A percentile compares a stretch with the other conserved stretches of the same genome.
phyloP scores from a whole-genome alignment of 2,888 invertebrate species.

The Melinopterus prodromus region DNA sequence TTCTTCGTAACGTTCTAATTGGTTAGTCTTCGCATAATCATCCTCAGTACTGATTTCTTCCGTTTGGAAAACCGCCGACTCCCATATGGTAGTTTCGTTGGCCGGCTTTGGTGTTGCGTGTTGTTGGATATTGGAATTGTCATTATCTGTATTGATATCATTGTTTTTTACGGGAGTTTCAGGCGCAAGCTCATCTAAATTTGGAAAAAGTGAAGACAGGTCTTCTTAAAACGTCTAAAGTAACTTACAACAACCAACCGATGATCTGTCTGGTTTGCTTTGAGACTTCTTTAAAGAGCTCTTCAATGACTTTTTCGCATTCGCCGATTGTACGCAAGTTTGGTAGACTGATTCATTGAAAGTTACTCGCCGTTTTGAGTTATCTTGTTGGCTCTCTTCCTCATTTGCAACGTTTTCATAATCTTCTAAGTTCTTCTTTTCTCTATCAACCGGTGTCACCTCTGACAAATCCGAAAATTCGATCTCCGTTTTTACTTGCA shows the following conservation, averaged over 20 bases:
- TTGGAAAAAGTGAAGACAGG: background rate
- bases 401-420: background rate
- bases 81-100: background rate
- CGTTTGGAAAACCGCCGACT: background rate
- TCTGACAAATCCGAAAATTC: slow-evolving; percentile 21
- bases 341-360: slow-evolving; percentile 12
- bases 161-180: background rate
- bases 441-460: background rate
- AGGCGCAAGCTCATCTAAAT: background rate
- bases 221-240: background rate
- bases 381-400: background rate
- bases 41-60: background rate
- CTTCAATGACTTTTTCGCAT: slow-evolving; percentile 4
- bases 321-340: background rate
- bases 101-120: background rate
- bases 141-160: background rate
- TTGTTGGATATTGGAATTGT: background rate
- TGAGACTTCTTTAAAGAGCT: slow-evolving; percentile 15
- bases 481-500: slow-evolving; percentile 45
- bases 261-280: background rate
- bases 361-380: slow-evolving; percentile 13
- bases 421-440: no score
- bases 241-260: background rate
- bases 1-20: background rate
- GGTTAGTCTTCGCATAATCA: background rate